phyloP scores from a whole-genome alignment of 2,797 vertebrate species.

The Pithecia hirsuta region DNA sequence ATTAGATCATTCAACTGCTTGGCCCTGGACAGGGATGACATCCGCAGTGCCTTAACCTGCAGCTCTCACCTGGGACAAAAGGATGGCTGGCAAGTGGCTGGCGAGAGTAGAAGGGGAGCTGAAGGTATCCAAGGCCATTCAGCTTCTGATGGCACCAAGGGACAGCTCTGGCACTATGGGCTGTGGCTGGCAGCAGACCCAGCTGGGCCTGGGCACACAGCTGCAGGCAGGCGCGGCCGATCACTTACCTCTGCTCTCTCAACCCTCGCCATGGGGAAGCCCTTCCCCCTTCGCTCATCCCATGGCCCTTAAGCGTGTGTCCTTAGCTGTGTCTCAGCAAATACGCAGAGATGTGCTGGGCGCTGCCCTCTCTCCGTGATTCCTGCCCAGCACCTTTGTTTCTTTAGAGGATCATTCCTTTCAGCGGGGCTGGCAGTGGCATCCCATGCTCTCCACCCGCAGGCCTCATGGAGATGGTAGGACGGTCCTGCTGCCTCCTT shows the following conservation, averaged over 20 bases:
- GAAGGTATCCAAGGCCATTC: not conserved
- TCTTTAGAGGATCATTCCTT: not conserved
- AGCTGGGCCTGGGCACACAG: not conserved
- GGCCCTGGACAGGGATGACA: not conserved
- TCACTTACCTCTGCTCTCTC: not conserved
- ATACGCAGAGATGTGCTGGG: not conserved
- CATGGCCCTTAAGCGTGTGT: not conserved
- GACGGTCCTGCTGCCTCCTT: not conserved
- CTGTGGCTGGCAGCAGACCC: not conserved
- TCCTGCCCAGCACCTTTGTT: rapidly evolving
- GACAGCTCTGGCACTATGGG: not conserved
- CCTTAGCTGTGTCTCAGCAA: rapidly evolving
- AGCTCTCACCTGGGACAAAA: too few relatives aligned
- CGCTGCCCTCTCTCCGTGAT: rapidly evolving
- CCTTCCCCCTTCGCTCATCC: rapidly evolving
- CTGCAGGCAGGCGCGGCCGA: not conserved
- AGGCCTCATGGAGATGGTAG: not conserved
- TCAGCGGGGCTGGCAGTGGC: rapidly evolving
- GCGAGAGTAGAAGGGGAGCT: not conserved
- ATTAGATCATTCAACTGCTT: not conserved
- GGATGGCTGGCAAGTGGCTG: not conserved
- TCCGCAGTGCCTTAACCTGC: not conserved
- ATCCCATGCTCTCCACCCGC: rapidly evolving
- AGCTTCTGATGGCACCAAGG: not conserved
- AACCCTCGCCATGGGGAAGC: too few relatives aligned